Percentiles rank a stretch among this genome's conserved stretches.
phyloP scores from a whole-genome alignment of 2,797 vertebrate species.

The Coregonus sp. region DNA sequence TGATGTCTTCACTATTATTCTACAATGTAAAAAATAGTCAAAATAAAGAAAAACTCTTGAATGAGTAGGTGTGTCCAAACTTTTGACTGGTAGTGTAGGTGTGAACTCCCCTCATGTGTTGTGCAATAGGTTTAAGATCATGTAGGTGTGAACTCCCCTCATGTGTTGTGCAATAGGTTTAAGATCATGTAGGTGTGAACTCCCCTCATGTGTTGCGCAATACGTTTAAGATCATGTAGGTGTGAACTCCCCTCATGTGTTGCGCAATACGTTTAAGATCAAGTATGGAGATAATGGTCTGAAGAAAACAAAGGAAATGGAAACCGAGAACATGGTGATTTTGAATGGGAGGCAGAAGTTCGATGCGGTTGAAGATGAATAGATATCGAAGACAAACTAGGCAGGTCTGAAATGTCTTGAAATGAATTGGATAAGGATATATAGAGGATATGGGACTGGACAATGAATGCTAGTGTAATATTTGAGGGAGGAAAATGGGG shows the following conservation, averaged over 20 bases:
- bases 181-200: neutral
- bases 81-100: too few species aligned
- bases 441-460: neutral
- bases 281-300: neutral
- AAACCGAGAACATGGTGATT: neutral
- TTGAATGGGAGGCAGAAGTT: neutral
- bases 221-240: neutral
- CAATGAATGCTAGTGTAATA: neutral
- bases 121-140: too few species aligned
- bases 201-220: neutral
- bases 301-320: neutral
- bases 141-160: too few species aligned
- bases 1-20: too few species aligned
- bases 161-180: too few species aligned
- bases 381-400: constrained; percentile 1
- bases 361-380: constrained; percentile 7
- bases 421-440: neutral
- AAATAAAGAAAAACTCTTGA: too few species aligned
- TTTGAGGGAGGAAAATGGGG: neutral
- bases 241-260: neutral
- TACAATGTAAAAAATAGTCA: too few species aligned
- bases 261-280: constrained; percentile 1
- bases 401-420: constrained; percentile 1
- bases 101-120: too few species aligned
- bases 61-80: too few species aligned